These are phyloP conservation scores for Henricia sp. DNA, from an alignment of 53 echinoderm and acorn worm genomes.

Conservation along the genomic window DNA sequence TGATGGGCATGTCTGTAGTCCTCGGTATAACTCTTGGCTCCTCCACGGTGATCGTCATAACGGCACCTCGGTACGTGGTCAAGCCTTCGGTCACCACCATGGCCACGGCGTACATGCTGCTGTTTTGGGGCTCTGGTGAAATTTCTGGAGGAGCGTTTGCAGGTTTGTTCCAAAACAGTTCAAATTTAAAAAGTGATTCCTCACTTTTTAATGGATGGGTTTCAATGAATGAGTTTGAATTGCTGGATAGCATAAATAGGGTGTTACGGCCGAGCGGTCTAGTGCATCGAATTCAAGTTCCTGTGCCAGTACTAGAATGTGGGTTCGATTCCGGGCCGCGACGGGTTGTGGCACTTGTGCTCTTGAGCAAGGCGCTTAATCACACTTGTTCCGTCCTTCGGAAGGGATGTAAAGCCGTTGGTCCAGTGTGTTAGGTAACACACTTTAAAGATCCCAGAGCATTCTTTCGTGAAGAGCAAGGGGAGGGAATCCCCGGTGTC, in stretches of 20 bases:
- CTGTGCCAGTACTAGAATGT: neutral
- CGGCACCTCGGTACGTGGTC: neutral
- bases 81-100: neutral
- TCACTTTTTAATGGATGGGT: neutral
- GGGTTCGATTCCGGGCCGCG: neutral
- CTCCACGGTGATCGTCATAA: neutral
- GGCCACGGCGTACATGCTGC: neutral
- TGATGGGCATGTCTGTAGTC: slow-evolving; percentile 15
- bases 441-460: too few species aligned
- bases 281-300: neutral
- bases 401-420: too few species aligned
- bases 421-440: too few species aligned
- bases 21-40: slow-evolving; percentile 25
- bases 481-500: too few species aligned
- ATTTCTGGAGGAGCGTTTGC: slow-evolving; percentile 28
- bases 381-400: too few species aligned
- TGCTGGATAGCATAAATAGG: neutral
- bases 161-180: too few species aligned
- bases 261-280: neutral
- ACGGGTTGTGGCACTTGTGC: neutral
- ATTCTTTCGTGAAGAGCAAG: too few species aligned
- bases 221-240: neutral
- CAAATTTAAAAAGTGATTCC: neutral
- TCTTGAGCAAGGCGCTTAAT: too few species aligned
- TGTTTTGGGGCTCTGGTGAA: slow-evolving; percentile 20